phyloP scores from a whole-genome alignment of 2,113 vertebrate genomes.

The Microtus oregoni region DNA sequence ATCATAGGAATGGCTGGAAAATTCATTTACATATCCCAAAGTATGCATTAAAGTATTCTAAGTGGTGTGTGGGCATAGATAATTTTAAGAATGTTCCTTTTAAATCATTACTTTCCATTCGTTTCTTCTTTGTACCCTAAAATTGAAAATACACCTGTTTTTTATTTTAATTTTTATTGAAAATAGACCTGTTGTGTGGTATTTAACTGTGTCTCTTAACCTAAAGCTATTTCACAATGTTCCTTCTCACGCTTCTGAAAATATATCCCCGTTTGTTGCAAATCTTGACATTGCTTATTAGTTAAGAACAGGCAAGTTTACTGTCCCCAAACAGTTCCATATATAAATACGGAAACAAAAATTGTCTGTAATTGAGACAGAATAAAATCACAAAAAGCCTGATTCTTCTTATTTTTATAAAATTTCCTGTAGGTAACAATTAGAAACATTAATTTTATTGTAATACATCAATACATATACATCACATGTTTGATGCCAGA shows the following conservation, averaged over 20 bases:
- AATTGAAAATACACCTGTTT: constrained; percentile 3
- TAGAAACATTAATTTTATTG: background rate
- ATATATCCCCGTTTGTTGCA: background rate
- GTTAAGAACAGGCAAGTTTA: background rate
- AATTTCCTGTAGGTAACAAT: background rate
- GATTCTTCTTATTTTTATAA: constrained; percentile 3
- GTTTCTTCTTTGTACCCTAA: background rate
- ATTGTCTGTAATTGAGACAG: background rate
- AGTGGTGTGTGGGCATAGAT: background rate
- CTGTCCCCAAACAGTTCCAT: background rate
- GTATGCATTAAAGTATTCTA: background rate
- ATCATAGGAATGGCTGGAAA: background rate
- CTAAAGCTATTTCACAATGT: background rate
- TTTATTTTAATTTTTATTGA: background rate
- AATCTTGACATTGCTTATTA: background rate
- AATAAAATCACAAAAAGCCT: background rate
- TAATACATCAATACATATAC: background rate
- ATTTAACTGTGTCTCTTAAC: background rate
- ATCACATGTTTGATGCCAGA: background rate
- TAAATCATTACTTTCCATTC: background rate
- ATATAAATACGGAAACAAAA: background rate
- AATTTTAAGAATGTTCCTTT: background rate
- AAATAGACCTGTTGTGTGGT: background rate
- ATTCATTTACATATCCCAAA: background rate
- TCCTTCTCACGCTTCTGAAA: background rate